Base-by-base conservation (phyloP, 2,113 vertebrate genomes). In the Chamaetylas fuelleborni region DNA sequence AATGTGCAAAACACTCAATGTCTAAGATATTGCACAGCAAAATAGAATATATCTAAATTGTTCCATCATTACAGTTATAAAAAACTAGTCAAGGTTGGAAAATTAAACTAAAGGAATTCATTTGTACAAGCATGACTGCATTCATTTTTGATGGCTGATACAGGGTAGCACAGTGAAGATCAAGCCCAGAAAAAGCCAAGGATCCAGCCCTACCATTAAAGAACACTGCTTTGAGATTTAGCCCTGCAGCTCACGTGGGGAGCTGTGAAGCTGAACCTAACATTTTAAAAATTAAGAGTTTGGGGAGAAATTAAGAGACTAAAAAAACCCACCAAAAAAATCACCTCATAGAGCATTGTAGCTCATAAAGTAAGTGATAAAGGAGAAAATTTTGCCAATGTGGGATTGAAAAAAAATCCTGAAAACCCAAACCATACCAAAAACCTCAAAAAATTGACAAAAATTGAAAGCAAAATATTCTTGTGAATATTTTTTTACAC, bases 11-110 rank as follows among this genome's bases (percentile, higher is more conserved):
- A 90, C 74, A 83, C 33, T 73, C 45, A 36, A 26, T 76, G 45
- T 66, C 36, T 65, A 85, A 66, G 14, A 74, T 8, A 43, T 5
- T 77, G 50, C 67, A 58, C 14, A 47, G 28, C 31, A 93, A 86
- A 83, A 94, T 24, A 93, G 38, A 80, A 86, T 62, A 73, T 62
- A 83, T 36, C 60, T 70, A 74, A 93, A 92, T 86, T 88, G 56
- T 20, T 92, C 60, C 40, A 66, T 56, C 79, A 56, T 11, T 47
- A 50, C 28, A 65, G 83, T 94, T 90, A 86, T 36, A 64, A 93
- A 77, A 94, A 80, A 62, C 22, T 79, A 62, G 29, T 48, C 51
- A 78, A 62, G 34, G 47, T 9, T 73, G 45, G 38, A 77, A 93
- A 81, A 62, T 71, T 81, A 88, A 86, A 43, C 72, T 29, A 64